phyloP scores from a whole-genome alignment of 2,888 invertebrate species.

The Hypomecis punctinalis region DNA sequence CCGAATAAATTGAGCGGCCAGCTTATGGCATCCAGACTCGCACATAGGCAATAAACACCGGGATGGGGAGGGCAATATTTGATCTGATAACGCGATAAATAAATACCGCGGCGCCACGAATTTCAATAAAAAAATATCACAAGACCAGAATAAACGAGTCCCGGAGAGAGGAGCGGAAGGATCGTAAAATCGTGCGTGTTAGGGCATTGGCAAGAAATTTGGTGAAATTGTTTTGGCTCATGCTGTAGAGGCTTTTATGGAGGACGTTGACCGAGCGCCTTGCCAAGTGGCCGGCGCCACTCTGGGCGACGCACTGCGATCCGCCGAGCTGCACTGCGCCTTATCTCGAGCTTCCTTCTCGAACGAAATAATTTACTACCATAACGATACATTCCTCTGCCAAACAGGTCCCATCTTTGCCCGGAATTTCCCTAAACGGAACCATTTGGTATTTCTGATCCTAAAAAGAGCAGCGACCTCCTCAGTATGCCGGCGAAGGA shows the following conservation, averaged over 20 bases:
- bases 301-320: conserved; percentile 78
- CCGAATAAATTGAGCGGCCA: conserved; percentile 45
- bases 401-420: conserved; percentile 65
- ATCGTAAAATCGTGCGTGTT: conserved; percentile 81
- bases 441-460: conserved; percentile 35
- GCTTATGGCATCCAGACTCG: conserved; percentile 47
- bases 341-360: conserved; percentile 67
- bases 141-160: conserved; percentile 69
- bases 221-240: conserved; percentile 83
- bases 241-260: conserved; percentile 79
- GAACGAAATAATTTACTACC: conserved; percentile 69
- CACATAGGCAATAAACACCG: conserved; percentile 53
- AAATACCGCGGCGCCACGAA: conserved; percentile 65
- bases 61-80: conserved; percentile 59
- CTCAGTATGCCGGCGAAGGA: conserved; percentile 48
- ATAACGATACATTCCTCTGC: conserved; percentile 66
- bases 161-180: conserved; percentile 60
- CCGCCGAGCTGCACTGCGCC: conserved; percentile 78
- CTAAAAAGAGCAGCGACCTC: conserved; percentile 41
- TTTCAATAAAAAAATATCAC: conserved; percentile 72
- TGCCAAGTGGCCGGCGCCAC: conserved; percentile 83
- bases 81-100: conserved; percentile 67
- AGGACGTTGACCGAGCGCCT: conserved; percentile 78
- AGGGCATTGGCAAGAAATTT: conserved; percentile 79
- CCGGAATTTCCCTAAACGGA: conserved; percentile 43